A percentile compares a stretch with the other conserved stretches of the same genome.
Evolutionary conservation across 2,888 invertebrate species (phyloP).

Genomic region (Cremastinae sp.): DNA sequence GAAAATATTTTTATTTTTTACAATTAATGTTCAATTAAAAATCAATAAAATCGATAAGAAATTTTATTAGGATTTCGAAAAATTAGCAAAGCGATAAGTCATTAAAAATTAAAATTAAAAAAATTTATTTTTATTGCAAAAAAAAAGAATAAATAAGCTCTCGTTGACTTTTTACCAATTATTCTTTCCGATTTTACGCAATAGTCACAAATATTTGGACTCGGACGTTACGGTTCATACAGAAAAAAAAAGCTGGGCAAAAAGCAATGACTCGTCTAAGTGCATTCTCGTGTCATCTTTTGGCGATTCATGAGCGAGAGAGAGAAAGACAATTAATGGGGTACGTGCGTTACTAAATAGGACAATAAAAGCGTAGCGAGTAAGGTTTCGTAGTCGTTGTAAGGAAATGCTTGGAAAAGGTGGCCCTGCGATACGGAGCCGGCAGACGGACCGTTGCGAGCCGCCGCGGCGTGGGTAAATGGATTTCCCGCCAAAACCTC

Average conservation of each 20-base stretch:
- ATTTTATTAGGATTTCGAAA: no score
- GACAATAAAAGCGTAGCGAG: conserved; percentile 12
- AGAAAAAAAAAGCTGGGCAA: background rate
- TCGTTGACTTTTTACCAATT: no score
- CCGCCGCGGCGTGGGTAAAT: conserved; percentile 19
- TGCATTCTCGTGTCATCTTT: conserved; percentile 29
- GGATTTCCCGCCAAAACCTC: conserved; percentile 56
- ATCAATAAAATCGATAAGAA: no score
- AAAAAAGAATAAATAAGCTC: no score
- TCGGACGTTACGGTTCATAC: no score
- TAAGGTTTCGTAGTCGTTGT: background rate
- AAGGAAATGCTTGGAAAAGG: conserved; percentile 19
- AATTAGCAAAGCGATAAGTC: no score
- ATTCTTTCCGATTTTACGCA: no score
- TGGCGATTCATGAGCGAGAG: background rate
- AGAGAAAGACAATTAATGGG: background rate
- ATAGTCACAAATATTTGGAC: no score
- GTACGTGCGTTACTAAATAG: conserved; percentile 12
- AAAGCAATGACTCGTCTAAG: conserved; percentile 38
- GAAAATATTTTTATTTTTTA: no score
- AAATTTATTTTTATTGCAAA: no score
- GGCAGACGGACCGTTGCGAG: conserved; percentile 39
- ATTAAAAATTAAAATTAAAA: no score
- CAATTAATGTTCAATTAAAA: no score
- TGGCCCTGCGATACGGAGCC: conserved; percentile 8